Base-by-base conservation (phyloP, 2,888 invertebrate genomes). In the Plagodis pulveraria region DNA sequence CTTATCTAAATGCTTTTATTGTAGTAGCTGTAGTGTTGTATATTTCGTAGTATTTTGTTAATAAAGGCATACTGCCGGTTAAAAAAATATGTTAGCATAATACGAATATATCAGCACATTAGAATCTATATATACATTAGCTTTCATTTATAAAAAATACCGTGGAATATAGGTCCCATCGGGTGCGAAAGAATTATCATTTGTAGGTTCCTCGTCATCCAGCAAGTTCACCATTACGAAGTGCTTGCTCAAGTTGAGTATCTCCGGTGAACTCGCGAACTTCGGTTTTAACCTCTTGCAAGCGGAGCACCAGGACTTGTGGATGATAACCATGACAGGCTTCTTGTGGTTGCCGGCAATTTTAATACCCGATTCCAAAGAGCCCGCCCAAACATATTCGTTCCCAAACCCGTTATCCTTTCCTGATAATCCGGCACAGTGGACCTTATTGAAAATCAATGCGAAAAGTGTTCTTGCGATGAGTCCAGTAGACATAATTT, bases 81-180 rank as follows among this genome's bases (percentile, higher is more conserved):
- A n/a, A n/a, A n/a, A n/a, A n/a, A n/a, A n/a, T n/a, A n/a, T n/a
- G n/a, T n/a, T n/a, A n/a, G n/a, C n/a, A n/a, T n/a, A n/a, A n/a
- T n/a, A n/a, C n/a, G n/a, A n/a, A n/a, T n/a, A n/a, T n/a, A n/a
- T n/a, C n/a, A n/a, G n/a, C n/a, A n/a, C n/a, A n/a, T n/a, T n/a
- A n/a, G n/a, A n/a, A n/a, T n/a, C n/a, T n/a, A n/a, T n/a, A n/a
- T n/a, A n/a, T n/a, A n/a, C n/a, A n/a, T n/a, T n/a, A n/a, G n/a
- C n/a, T n/a, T n/a, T n/a, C n/a, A n/a, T n/a, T n/a, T n/a, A n/a
- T n/a, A n/a, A n/a, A n/a, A n/a, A n/a, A n/a, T 77, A 93, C 93
- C 93, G 91, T 5, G 95, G 95, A 78, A 95, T 94, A 70, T 96
- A 96, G 12, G 88, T 93, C 6, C 95, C 96, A 71, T 96, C 95